Conservation (phyloP, 2,797 vertebrate genomes). For the Oreochromis grahami region DNA sequence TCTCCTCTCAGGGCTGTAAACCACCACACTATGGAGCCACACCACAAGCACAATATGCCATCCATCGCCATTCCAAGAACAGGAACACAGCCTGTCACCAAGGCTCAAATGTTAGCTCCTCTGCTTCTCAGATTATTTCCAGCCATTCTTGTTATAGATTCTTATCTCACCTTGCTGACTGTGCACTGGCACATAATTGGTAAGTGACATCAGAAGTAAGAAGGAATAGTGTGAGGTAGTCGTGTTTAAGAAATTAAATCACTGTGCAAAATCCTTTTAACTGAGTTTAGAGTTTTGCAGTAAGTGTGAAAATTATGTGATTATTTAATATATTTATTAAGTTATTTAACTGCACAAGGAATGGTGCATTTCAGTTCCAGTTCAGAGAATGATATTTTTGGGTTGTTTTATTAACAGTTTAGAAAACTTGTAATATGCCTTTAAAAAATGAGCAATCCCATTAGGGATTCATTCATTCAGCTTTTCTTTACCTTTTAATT, state of each 20-base stretch:
- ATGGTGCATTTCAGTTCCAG: neutral
- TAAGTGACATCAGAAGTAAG: neutral
- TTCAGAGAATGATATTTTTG: neutral
- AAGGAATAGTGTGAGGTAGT: neutral
- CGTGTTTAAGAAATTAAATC: neutral
- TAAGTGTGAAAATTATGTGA: neutral
- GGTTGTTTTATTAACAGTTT: neutral
- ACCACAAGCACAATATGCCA: neutral
- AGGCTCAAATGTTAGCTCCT: neutral
- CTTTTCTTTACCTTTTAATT: neutral
- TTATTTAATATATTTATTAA: neutral
- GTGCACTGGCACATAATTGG: neutral
- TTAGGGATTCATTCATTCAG: neutral
- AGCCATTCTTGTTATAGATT: neutral
- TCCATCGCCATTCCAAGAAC: neutral
- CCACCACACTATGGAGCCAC: neutral
- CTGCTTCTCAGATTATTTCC: neutral
- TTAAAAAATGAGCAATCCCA: neutral
- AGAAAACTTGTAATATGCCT: neutral
- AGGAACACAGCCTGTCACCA: neutral
- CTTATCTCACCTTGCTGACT: neutral
- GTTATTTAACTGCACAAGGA: neutral
- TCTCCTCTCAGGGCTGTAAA: neutral
- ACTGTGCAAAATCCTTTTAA: neutral
- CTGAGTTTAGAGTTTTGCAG: neutral